These are phyloP conservation scores for Cyprinodon variegatus DNA, from an alignment of 2,113 vertebrate genomes.

Conservation along the genomic window DNA sequence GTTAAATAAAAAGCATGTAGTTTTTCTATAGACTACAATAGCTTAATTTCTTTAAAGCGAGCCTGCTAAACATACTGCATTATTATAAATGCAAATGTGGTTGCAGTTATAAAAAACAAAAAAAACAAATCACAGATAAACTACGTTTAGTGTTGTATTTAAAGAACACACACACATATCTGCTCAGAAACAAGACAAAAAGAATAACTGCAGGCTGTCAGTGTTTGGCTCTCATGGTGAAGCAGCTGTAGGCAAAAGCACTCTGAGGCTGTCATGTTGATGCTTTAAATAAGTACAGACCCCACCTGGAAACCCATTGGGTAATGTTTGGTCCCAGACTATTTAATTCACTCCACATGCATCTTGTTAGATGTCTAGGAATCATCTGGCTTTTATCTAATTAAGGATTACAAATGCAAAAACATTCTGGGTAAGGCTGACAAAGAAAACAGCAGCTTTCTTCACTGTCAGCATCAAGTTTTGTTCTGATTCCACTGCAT, in stretches of 20 bases:
- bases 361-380: background rate
- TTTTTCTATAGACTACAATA: constrained; percentile 4
- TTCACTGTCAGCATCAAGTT: background rate
- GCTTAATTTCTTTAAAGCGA: constrained; percentile 26
- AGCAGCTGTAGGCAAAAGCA: constrained; percentile 33
- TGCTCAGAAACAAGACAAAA: constrained; percentile 3
- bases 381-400: background rate
- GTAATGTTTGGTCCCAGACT: background rate
- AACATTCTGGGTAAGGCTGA: background rate
- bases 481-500: constrained; percentile 1
- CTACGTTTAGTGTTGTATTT: constrained; percentile 8
- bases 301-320: background rate
- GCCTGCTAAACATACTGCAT: background rate
- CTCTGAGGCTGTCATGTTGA: background rate
- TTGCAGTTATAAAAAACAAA: background rate
- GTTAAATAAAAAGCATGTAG: background rate
- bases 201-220: background rate
- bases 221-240: constrained; percentile 9
- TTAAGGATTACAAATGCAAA: background rate
- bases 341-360: background rate
- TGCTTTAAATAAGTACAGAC: background rate
- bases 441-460: background rate
- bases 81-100: background rate
- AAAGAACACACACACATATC: constrained; percentile 20
- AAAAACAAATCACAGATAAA: background rate